phyloP scores from a whole-genome alignment of 2,113 vertebrate genomes.

The Heptranchias perlo region DNA sequence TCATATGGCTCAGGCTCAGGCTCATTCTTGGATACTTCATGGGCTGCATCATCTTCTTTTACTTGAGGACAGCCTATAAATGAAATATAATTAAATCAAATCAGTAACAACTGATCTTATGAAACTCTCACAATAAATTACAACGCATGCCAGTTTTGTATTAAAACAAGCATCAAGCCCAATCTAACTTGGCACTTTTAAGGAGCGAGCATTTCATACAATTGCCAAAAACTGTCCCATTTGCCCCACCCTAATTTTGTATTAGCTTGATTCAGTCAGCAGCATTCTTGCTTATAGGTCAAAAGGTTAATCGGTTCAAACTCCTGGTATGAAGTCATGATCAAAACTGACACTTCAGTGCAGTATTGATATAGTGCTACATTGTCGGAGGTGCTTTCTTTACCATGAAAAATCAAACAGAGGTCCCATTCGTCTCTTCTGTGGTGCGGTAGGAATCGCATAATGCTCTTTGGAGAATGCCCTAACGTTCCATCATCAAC shows the following conservation, averaged over 20 bases:
- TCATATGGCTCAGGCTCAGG: constrained; percentile 52
- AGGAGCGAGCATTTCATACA: neutral
- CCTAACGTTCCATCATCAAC: neutral
- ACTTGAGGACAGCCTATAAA: neutral
- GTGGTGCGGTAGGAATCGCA: neutral
- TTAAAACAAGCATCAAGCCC: neutral
- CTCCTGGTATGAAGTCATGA: neutral
- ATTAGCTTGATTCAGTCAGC: neutral
- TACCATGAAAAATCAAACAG: neutral
- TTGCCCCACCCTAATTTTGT: neutral
- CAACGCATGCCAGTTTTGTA: neutral
- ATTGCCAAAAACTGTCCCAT: neutral
- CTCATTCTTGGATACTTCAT: neutral
- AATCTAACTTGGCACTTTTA: neutral
- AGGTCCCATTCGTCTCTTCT: neutral
- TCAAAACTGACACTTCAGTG: neutral
- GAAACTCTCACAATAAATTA: neutral
- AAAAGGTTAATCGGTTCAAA: neutral
- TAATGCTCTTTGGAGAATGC: neutral
- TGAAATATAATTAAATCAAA: neutral
- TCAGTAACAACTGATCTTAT: neutral
- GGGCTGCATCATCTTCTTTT: neutral
- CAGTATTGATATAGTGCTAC: neutral
- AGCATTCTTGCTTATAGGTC: neutral
- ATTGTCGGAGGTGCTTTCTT: neutral